phyloP scores from a whole-genome alignment of 2,797 vertebrate genomes.

The Coregonus sp. region DNA sequence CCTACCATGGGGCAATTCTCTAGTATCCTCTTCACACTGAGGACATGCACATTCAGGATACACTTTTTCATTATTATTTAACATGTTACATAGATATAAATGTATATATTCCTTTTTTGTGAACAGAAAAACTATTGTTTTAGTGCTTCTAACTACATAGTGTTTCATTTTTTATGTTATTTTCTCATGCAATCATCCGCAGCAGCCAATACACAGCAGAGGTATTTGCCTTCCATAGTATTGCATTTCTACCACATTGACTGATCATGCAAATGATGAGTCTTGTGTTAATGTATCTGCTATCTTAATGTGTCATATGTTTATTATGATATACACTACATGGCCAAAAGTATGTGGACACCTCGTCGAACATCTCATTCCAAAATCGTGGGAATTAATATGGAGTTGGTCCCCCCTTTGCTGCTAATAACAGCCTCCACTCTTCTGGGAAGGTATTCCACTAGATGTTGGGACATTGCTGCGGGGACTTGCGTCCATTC shows the following conservation, averaged over 20 bases:
- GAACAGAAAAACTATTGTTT: conserved; percentile 46
- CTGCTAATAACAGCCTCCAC: too few relatives aligned
- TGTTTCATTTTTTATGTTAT: conserved; percentile 31
- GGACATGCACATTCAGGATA: conserved; percentile 62
- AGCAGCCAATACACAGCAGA: conserved; percentile 58
- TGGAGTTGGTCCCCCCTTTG: too few relatives aligned
- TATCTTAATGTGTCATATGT: conserved; percentile 56
- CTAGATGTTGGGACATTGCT: too few relatives aligned
- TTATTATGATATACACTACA: conserved; percentile 50
- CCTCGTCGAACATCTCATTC: too few relatives aligned
- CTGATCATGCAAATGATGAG: conserved; percentile 56
- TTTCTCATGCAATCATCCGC: conserved; percentile 53
- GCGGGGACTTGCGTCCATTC: too few relatives aligned
- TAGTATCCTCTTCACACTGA: conserved; percentile 70
- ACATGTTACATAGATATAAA: conserved; percentile 37
- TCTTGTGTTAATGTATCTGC: conserved; percentile 55
- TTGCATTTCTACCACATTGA: conserved; percentile 63
- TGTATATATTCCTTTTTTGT: conserved; percentile 53
- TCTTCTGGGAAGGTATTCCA: too few relatives aligned
- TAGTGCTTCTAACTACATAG: conserved; percentile 40
- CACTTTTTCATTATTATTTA: conserved; percentile 68
- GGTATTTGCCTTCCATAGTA: conserved; percentile 66
- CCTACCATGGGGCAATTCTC: conserved; percentile 61
- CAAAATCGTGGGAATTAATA: too few relatives aligned
- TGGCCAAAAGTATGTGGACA: too few relatives aligned